These are phyloP conservation scores for Megamerina dolium DNA, from an alignment of 2,888 invertebrate species.

Conservation along the genomic window DNA sequence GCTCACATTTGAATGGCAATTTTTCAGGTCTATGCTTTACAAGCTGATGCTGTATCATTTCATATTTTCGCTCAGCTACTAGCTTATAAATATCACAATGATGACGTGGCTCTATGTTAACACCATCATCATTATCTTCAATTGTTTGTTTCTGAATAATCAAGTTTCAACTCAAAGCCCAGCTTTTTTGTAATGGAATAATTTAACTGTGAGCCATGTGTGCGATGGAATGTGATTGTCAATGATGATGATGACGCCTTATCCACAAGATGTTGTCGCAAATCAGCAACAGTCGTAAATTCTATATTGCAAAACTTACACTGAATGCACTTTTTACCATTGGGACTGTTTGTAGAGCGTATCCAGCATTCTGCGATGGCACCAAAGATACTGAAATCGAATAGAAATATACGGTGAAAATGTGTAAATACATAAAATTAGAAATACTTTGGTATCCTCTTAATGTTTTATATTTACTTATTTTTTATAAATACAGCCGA, in stretches of 20 bases:
- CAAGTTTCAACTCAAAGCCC: slow-evolving; percentile 43
- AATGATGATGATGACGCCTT: slow-evolving; percentile 7
- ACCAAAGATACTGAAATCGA: no score
- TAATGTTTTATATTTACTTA: no score
- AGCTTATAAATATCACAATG: slow-evolving; percentile 37
- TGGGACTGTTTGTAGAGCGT: slow-evolving; percentile 31
- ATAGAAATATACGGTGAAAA: no score
- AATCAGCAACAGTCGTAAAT: slow-evolving; percentile 27
- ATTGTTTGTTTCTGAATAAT: slow-evolving; percentile 47
- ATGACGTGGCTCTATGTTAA: no score
- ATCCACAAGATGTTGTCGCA: slow-evolving; percentile 27
- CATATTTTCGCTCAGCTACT: slow-evolving; percentile 36
- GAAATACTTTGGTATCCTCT: no score
- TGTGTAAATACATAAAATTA: no score
- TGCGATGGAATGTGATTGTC: no score
- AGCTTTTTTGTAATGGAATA: slow-evolving; percentile 43
- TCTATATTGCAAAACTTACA: slow-evolving; percentile 36
- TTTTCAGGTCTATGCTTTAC: slow-evolving; percentile 49
- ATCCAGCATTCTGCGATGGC: slow-evolving; percentile 33
- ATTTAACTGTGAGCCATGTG: slow-evolving; percentile 25
- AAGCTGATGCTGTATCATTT: slow-evolving; percentile 41
- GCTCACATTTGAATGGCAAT: slow-evolving; percentile 51
- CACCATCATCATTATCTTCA: no score
- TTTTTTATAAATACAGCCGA: no score
- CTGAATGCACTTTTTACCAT: slow-evolving; percentile 33